Percentiles rank a stretch among this genome's conserved stretches.
These are phyloP conservation scores for Lates calcarifer DNA, from an alignment of 2,113 vertebrate genomes.

Conservation along the genomic window DNA sequence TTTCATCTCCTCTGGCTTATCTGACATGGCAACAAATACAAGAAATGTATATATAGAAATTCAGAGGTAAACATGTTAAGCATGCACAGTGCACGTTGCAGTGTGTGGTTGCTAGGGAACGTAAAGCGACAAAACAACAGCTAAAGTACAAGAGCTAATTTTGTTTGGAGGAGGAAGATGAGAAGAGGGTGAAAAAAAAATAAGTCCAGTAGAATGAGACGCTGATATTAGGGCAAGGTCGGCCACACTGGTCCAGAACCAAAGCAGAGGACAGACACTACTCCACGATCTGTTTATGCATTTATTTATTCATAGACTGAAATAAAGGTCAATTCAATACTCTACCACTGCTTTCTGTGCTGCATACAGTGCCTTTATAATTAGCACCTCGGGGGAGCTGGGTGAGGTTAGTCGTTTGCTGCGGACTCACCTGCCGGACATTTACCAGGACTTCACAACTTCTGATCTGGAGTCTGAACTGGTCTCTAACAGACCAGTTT, in stretches of 20 bases:
- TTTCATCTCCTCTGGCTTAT: not conserved
- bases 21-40: not conserved
- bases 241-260: too few species aligned
- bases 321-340: not conserved
- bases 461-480: not conserved
- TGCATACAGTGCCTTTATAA: not conserved
- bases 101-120: not conserved
- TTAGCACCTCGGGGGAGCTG: not conserved
- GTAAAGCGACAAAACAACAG: not conserved
- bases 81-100: not conserved
- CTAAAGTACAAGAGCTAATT: not conserved
- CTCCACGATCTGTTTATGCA: not conserved
- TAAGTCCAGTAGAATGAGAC: not conserved
- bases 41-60: too few species aligned
- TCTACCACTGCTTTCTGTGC: not conserved
- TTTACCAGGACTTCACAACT: not conserved
- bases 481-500: not conserved
- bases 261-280: too few species aligned
- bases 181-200: not conserved
- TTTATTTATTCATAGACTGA: not conserved
- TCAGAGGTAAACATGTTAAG: not conserved
- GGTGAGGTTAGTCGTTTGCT: not conserved
- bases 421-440: conserved; percentile 10
- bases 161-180: not conserved
- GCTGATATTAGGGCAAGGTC: too few species aligned